Percentiles rank a stretch among this genome's conserved stretches.
Evolutionary conservation across 2,888 invertebrate species (phyloP).

Genomic region (Entomobrya multifasciata): DNA sequence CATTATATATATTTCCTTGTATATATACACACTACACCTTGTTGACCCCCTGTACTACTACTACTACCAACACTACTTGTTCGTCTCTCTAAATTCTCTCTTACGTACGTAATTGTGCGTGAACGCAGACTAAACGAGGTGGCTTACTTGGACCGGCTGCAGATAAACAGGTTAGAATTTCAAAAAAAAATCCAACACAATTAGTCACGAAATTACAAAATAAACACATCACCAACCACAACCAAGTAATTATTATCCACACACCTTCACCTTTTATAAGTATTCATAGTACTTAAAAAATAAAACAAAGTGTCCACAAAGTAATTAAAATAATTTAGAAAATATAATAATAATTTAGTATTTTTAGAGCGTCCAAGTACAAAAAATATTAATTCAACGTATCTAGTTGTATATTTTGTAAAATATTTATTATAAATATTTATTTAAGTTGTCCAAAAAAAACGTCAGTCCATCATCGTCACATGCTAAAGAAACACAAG

Average conservation of each 20-base stretch:
- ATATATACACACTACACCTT: constrained; percentile 44
- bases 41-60: constrained; percentile 23
- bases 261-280: constrained; percentile 5
- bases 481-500: too few species aligned
- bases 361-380: too few species aligned
- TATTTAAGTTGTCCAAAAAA: too few species aligned
- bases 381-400: too few species aligned
- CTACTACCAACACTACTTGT: constrained; percentile 47
- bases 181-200: constrained; percentile 1
- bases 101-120: too few species aligned
- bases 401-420: too few species aligned
- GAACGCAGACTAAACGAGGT: constrained; percentile 80
- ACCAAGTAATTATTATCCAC: constrained; percentile 1
- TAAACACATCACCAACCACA: background rate
- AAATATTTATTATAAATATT: too few species aligned
- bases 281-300: too few species aligned
- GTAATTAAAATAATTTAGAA: too few species aligned
- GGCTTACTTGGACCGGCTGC: constrained; percentile 79
- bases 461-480: too few species aligned
- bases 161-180: constrained; percentile 80
- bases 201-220: constrained; percentile 18
- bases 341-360: too few species aligned
- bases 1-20: constrained; percentile 42
- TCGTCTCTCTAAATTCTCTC: constrained; percentile 32
- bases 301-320: too few species aligned